Percentiles rank a stretch among this genome's conserved stretches.
Evolutionary conservation across 1,140 invertebrate species (phyloP).

Genomic region (Nasonia vitripennis): DNA sequence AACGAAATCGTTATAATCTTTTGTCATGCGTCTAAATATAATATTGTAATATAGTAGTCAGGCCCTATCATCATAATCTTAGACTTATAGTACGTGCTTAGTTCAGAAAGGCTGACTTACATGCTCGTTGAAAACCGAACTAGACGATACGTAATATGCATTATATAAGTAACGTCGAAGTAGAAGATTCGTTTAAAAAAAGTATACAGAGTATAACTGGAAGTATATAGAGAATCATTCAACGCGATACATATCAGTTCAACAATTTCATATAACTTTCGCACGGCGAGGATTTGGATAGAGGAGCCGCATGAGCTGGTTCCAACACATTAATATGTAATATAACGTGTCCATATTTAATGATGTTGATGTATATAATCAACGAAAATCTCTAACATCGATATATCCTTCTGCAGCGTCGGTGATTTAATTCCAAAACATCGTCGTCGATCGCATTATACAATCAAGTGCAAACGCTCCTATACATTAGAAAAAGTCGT

Average conservation of each 20-base stretch:
- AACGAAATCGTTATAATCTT: not conserved
- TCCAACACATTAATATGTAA: no score
- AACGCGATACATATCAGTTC: not conserved
- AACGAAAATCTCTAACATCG: not conserved
- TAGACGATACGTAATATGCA: no score
- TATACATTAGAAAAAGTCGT: not conserved
- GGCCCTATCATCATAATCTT: no score
- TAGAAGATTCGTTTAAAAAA: not conserved
- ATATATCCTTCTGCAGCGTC: not conserved
- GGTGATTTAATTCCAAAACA: not conserved
- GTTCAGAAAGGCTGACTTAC: no score
- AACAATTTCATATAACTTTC: conserved; percentile 3
- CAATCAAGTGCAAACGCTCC: not conserved
- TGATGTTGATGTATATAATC: not conserved
- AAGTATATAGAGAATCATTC: not conserved
- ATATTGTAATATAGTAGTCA: no score
- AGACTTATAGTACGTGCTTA: no score
- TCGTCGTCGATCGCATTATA: not conserved
- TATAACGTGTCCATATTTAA: no score
- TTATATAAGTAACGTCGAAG: not conserved
- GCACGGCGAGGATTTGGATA: not conserved
- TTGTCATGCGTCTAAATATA: no score
- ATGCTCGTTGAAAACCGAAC: no score
- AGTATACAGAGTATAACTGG: not conserved
- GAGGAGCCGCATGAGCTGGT: no score